phyloP scores from a whole-genome alignment of 2,888 invertebrate genomes.

The Pterostichus madidus region DNA sequence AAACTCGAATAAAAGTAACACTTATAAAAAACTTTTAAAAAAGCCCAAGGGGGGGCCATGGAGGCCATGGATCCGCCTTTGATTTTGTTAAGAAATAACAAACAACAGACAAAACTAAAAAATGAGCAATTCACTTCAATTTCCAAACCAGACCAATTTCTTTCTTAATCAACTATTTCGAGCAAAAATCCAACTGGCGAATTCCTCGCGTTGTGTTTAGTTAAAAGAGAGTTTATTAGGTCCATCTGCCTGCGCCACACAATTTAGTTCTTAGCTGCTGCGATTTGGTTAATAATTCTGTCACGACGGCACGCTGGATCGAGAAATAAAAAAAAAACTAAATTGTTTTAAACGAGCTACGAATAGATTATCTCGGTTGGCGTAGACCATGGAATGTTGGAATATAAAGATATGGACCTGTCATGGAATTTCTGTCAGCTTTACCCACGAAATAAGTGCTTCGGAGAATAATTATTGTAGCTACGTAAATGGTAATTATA shows the following conservation, averaged over 20 bases:
- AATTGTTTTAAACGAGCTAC: conserved; percentile 40
- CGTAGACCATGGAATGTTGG: conserved; percentile 31
- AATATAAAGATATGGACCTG: conserved; percentile 31
- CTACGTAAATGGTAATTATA: conserved; percentile 31
- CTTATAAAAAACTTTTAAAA: no score
- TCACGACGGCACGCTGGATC: conserved; percentile 20
- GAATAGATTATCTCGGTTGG: conserved; percentile 30
- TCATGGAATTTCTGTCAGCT: not conserved
- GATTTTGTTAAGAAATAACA: no score
- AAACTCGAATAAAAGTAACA: no score
- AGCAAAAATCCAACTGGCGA: no score
- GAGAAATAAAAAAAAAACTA: conserved; percentile 46
- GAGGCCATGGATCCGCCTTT: no score
- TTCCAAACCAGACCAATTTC: no score
- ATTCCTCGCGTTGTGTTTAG: no score
- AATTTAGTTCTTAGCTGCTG: not conserved
- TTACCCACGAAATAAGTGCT: not conserved
- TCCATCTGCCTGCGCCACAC: not conserved
- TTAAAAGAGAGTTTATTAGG: not conserved
- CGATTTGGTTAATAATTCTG: conserved; percentile 40
- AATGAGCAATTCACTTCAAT: no score
- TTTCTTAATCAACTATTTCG: no score
- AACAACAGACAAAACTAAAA: no score
- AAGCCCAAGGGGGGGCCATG: no score
- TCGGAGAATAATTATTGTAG: conserved; percentile 22